These are phyloP conservation scores for Crepidodera aurea DNA, from an alignment of 2,888 invertebrate genomes.

Conservation along the genomic window DNA sequence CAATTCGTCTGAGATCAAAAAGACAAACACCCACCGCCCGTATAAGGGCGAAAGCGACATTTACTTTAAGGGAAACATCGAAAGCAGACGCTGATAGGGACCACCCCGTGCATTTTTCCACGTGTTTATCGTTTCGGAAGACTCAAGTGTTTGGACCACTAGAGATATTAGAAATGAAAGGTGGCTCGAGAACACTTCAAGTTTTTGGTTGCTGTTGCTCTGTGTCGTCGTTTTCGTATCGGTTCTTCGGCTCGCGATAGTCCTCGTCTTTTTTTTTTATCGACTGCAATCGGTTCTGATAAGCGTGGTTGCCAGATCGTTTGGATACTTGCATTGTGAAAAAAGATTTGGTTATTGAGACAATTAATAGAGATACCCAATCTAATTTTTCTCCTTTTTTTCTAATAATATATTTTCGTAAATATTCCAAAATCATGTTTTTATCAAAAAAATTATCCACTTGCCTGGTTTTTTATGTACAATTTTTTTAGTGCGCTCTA, in stretches of 20 bases:
- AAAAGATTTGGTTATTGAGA: too few species aligned
- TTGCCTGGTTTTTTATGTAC: too few species aligned
- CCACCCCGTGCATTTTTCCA: constrained; percentile 32
- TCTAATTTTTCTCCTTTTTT: too few species aligned
- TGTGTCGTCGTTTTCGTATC: constrained; percentile 4
- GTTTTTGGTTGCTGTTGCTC: constrained; percentile 9
- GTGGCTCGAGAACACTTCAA: constrained; percentile 31
- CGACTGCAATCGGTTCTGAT: not conserved
- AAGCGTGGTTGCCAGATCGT: not conserved
- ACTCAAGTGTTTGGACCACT: constrained; percentile 28
- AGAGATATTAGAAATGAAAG: constrained; percentile 32
- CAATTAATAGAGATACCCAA: too few species aligned
- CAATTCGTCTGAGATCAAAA: not conserved
- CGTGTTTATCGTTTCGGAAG: constrained; percentile 32
- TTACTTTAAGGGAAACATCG: not conserved
- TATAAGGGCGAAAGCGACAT: not conserved
- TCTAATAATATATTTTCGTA: too few species aligned
- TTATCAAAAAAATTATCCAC: too few species aligned
- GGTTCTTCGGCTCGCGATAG: not conserved
- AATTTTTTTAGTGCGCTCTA: too few species aligned
- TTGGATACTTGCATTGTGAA: too few species aligned
- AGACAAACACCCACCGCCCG: not conserved
- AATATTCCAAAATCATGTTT: too few species aligned
- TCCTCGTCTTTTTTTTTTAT: not conserved
- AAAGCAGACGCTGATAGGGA: constrained; percentile 14